Conservation (phyloP, 2,888 invertebrate species). For the Mactromeris polynyma region DNA sequence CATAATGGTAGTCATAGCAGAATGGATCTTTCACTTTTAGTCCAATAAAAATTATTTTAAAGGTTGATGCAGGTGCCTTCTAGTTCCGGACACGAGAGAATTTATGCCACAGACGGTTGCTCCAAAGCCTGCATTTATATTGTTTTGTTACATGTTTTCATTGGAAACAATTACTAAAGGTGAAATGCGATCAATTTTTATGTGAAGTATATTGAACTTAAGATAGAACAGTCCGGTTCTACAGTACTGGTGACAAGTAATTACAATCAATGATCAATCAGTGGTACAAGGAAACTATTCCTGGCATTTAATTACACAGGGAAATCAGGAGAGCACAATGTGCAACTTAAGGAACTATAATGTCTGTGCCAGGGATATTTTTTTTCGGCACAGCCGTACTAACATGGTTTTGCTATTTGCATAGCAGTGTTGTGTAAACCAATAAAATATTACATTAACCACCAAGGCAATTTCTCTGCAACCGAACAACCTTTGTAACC, state of each 20-base stretch:
- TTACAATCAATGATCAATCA: not conserved
- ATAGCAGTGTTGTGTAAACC: too few relatives aligned
- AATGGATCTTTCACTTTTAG: not conserved
- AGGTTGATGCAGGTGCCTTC: too few relatives aligned
- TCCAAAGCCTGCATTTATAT: not conserved
- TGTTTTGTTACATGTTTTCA: not conserved
- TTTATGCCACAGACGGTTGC: not conserved
- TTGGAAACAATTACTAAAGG: not conserved
- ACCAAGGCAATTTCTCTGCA: too few relatives aligned
- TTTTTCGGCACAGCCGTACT: too few relatives aligned
- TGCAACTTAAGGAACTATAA: too few relatives aligned
- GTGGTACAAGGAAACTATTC: not conserved
- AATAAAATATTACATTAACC: too few relatives aligned
- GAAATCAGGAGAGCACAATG: not conserved
- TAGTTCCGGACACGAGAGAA: not conserved
- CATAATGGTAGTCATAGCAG: not conserved
- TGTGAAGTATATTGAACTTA: not conserved
- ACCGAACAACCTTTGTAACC: too few relatives aligned
- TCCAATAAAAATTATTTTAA: not conserved
- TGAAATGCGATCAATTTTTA: conserved; percentile 17
- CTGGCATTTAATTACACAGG: not conserved
- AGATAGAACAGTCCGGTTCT: not conserved
- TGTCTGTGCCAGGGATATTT: too few relatives aligned
- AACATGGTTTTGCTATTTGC: too few relatives aligned
- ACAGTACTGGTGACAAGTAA: not conserved